These are phyloP conservation scores for Ommatoiulus sabulosus DNA, from an alignment of 2,888 invertebrate genomes.

Conservation along the genomic window DNA sequence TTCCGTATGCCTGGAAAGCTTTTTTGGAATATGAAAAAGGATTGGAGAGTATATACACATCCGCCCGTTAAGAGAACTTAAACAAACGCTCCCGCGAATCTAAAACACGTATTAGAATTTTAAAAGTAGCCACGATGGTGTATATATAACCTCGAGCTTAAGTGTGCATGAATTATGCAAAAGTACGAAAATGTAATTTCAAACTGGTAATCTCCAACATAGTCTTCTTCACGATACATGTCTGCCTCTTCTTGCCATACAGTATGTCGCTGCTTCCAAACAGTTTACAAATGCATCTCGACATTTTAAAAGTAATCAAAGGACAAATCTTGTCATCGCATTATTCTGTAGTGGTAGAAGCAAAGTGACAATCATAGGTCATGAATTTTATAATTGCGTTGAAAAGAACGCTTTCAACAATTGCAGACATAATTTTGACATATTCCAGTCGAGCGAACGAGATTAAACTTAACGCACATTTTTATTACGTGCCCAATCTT, in stretches of 20 bases:
- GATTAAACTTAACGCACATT: neutral
- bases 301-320: neutral
- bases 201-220: neutral
- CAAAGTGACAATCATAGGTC: neutral
- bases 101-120: neutral
- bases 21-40: constrained; percentile 6
- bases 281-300: neutral
- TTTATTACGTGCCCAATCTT: neutral
- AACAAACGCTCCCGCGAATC: neutral
- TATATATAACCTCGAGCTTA: neutral
- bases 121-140: neutral
- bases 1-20: neutral
- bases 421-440: neutral
- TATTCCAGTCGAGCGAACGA: neutral
- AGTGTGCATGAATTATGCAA: constrained; percentile 17
- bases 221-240: neutral
- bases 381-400: too few relatives aligned
- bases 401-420: neutral
- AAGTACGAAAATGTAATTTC: neutral
- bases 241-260: neutral
- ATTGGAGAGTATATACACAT: neutral
- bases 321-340: neutral
- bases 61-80: neutral
- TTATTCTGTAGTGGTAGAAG: neutral
- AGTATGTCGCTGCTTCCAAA: neutral